Evolutionary conservation across 2,797 vertebrate species (phyloP), one percentile per base, ranked within the genome.

Genomic region (Phaenicophaeus curvirostris): DNA sequence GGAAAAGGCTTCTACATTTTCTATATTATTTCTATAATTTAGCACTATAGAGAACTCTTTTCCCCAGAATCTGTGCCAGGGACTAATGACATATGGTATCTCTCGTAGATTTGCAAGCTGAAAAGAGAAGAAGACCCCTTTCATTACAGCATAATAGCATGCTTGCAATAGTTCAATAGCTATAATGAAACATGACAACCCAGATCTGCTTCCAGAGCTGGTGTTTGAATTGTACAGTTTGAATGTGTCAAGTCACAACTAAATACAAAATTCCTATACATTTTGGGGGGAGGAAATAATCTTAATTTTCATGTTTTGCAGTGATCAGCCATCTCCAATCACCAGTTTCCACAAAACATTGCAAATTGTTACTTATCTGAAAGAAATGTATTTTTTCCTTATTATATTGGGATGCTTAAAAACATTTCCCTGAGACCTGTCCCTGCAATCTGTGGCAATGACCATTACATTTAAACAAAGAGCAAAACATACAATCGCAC

Each of bases 131-230:
- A 96, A 84, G 96, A 94, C 87, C 96, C 92, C 95, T 97, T 97
- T 98, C 96, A 97, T 97, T 97, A 96, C 89, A 93, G 89, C 90
- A 94, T 94, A 97, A 97, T 95, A 96, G 95, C 96, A 95, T 3
- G 66, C 93, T 91, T 91, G 93, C 35, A 28, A 89, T 77, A 97
- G 95, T 96, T 97, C 97, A 97, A 96, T 72, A 91, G 93, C 93
- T 97, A 71, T 94, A 97, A 97, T 96, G 97, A 96, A 97, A 97
- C 76, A 93, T 93, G 95, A 96, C 97, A 97, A 74, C 77, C 91
- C 91, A 95, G 92, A 93, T 96, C 94, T 95, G 86, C 94, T 96
- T 78, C 96, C 92, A 94, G 6, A 97, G 93, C 92, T 93, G 78
- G 50, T 67, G 61, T 62, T 80, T 96, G 96, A 96, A 97, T 95